Conservation (phyloP, 2,888 invertebrate species). For the Bursaphelenchus okinawaensis region DNA sequence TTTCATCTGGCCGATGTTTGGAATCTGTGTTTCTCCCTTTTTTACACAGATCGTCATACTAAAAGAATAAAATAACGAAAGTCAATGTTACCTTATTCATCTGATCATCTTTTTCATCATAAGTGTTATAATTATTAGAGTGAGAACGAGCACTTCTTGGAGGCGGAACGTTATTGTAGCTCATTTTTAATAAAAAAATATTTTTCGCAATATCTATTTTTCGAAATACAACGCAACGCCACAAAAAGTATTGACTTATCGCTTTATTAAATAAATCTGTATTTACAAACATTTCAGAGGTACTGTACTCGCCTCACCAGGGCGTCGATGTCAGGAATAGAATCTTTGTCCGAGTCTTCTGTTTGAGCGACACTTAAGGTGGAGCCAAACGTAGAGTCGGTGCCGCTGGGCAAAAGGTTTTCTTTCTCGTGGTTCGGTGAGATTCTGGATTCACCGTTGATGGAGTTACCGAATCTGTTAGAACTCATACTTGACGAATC, state of each 20-base stretch:
- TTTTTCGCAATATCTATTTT: neutral
- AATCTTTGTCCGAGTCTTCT: conserved; percentile 3
- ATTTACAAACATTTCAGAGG: neutral
- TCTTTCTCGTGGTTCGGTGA: too few relatives aligned
- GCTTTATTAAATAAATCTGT: neutral
- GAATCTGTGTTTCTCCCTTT: neutral
- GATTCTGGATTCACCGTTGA: too few relatives aligned
- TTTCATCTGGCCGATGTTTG: neutral
- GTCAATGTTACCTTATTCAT: conserved; percentile 6
- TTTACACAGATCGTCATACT: conserved; percentile 3
- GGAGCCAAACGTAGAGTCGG: neutral
- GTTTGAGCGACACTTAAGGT: neutral
- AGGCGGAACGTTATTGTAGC: conserved; percentile 29
- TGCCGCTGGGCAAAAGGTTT: neutral
- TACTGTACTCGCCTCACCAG: neutral
- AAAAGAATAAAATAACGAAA: conserved; percentile 9
- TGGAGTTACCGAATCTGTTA: neutral
- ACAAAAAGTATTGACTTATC: neutral
- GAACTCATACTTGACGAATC: neutral
- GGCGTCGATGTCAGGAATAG: neutral
- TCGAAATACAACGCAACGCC: neutral
- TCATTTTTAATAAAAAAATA: conserved; percentile 18
- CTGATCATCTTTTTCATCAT: conserved; percentile 7
- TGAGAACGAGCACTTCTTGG: conserved; percentile 11
- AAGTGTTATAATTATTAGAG: neutral